A percentile compares a stretch with the other conserved stretches of the same genome.
phyloP scores from a whole-genome alignment of 2,797 vertebrate genomes.

The Mus spretus region DNA sequence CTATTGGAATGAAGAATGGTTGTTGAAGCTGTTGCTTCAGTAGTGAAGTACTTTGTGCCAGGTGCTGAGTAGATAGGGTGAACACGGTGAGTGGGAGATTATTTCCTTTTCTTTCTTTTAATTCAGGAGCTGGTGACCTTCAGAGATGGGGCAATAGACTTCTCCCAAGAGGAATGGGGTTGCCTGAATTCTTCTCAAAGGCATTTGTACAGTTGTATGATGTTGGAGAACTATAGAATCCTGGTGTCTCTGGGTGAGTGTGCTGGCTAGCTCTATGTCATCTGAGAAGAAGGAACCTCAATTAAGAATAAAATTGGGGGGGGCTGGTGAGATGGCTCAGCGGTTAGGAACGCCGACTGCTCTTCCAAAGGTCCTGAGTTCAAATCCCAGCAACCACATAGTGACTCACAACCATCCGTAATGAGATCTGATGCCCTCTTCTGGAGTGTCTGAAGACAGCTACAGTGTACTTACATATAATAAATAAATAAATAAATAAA shows the following conservation, averaged over 20 bases:
- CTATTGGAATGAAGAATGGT: too few species aligned
- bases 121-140: conserved; percentile 83
- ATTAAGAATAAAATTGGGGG: background rate
- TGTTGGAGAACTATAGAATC: conserved; percentile 82
- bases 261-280: background rate
- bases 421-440: too few species aligned
- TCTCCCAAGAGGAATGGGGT: conserved; percentile 82
- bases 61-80: background rate
- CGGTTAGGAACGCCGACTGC: too few species aligned
- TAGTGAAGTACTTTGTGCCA: background rate
- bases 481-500: too few species aligned
- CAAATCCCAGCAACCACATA: too few species aligned
- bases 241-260: conserved; percentile 81
- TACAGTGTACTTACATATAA: too few species aligned
- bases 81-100: background rate
- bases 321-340: too few species aligned
- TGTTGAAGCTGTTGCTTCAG: too few species aligned
- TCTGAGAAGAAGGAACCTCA: background rate
- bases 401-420: too few species aligned
- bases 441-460: too few species aligned
- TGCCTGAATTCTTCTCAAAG: conserved; percentile 81
- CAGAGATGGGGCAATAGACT: conserved; percentile 82
- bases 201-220: conserved; percentile 79
- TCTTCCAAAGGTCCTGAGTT: too few species aligned
- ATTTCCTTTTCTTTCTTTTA: conserved; percentile 41